Conservation (phyloP, 2,888 invertebrate genomes). For the Parnassius apollo region DNA sequence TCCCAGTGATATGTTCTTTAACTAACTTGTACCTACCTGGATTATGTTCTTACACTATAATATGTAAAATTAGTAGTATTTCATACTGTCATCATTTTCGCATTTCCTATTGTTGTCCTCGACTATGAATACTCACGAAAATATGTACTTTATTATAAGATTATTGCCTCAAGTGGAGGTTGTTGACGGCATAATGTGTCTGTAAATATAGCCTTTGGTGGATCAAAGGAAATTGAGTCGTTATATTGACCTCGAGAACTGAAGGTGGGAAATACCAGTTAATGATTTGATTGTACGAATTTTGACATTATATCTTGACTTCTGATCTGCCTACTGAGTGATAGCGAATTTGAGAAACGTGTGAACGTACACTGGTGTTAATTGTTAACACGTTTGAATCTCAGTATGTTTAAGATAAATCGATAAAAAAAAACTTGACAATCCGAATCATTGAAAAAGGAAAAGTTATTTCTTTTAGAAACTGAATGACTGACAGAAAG, state of each 20-base stretch:
- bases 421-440: too few relatives aligned
- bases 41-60: too few relatives aligned
- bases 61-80: not conserved
- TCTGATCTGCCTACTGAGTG: too few relatives aligned
- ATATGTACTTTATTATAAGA: conserved; percentile 17
- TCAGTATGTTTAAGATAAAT: too few relatives aligned
- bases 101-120: conserved; percentile 35
- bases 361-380: too few relatives aligned
- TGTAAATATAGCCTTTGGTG: conserved; percentile 18
- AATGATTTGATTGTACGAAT: not conserved
- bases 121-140: conserved; percentile 19
- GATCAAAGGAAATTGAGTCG: conserved; percentile 13
- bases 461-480: too few relatives aligned
- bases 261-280: conserved; percentile 8
- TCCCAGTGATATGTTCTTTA: too few relatives aligned
- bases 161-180: conserved; percentile 22
- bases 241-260: conserved; percentile 9
- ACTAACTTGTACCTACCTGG: too few relatives aligned
- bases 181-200: conserved; percentile 11
- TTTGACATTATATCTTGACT: not conserved
- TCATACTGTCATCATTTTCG: conserved; percentile 37
- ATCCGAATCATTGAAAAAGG: too few relatives aligned
- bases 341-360: too few relatives aligned
- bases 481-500: too few relatives aligned
- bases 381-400: too few relatives aligned